These are phyloP conservation scores for Fistularia commersonii DNA, from an alignment of 2,797 vertebrate species.

Conservation along the genomic window DNA sequence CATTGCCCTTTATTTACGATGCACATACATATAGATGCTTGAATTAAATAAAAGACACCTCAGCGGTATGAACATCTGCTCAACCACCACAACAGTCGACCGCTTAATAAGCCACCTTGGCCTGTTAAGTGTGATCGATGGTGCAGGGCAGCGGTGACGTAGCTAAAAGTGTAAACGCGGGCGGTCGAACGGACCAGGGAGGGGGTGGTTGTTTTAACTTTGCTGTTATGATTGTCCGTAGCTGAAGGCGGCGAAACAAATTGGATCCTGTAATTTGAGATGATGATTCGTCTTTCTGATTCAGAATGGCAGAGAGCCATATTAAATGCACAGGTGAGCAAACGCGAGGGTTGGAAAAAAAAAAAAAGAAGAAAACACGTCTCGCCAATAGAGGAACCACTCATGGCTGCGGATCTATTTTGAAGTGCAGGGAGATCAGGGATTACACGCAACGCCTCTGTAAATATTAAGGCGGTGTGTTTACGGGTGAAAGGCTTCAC, in stretches of 20 bases:
- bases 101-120: slow-evolving; percentile 20
- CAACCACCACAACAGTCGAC: slow-evolving; percentile 6
- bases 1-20: neutral
- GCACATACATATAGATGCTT: neutral
- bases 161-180: slow-evolving; percentile 12
- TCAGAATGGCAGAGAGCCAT: neutral
- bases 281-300: neutral
- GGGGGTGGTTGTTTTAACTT: slow-evolving; percentile 5
- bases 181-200: slow-evolving; percentile 4
- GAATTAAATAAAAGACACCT: neutral
- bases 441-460: slow-evolving; percentile 12
- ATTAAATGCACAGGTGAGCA: slow-evolving; percentile 10
- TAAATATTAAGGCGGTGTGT: slow-evolving; percentile 5
- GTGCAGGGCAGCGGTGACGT: slow-evolving; percentile 1
- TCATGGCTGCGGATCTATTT: slow-evolving; percentile 17
- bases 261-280: neutral
- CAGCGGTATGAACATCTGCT: slow-evolving; percentile 3
- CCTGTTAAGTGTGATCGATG: slow-evolving; percentile 40
- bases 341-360: slow-evolving; percentile 10
- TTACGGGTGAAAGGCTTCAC: slow-evolving; percentile 4
- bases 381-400: slow-evolving; percentile 5
- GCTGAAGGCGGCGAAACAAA: slow-evolving; percentile 3
- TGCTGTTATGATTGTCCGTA: neutral
- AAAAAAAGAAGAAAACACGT: too few species aligned
- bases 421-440: slow-evolving; percentile 18